Base-by-base conservation (phyloP, 2,888 invertebrate species). In the Dendrolimus pini region DNA sequence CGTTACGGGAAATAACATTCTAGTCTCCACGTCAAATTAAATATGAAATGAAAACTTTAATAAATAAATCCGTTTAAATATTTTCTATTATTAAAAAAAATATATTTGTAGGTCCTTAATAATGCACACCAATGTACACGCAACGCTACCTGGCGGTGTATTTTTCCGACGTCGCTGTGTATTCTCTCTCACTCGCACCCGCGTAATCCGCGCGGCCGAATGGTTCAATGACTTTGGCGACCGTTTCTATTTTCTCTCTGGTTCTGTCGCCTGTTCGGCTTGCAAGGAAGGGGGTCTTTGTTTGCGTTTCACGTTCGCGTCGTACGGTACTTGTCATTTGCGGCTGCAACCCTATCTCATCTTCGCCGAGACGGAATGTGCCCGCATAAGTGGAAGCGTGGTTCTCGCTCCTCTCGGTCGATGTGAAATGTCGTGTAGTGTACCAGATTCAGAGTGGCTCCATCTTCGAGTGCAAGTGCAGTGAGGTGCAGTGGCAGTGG, bases 211-310 rank as follows among this genome's bases (percentile, higher is more conserved):
- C 68, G 77, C 80, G 77, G 80, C 72, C 80, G 85, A 88, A 85
- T 77, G 90, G 91, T 91, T 91, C 91, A 90, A 91, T 90, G 91
- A 90, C 90, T 89, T 77, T 85, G 82, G 80, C 82, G 83, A 82
- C 85, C 85, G 89, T 89, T 89, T 90, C 89, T 91, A 91, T 90
- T 90, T 91, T 90, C 88, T 90, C 89, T 91, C 86, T 89, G 89
- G 89, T 89, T 78, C 80, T 83, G 85, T 86, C 87, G 88, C 87
- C 82, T 83, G 79, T 75, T 83, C 81, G 79, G 80, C 75, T 81
- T 61, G 75, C 77, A 79, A 81, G 81, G 83, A 83, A 86, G 83
- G 83, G 76, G 82, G 87, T 85, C 89, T 90, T 90, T 91, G 90
- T 91, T 91, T 89, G 90, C 89, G 85, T 89, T 88, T 87, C 83